Evolutionary conservation across 2,797 vertebrate species (phyloP).

Genomic region (Falco biarmicus): DNA sequence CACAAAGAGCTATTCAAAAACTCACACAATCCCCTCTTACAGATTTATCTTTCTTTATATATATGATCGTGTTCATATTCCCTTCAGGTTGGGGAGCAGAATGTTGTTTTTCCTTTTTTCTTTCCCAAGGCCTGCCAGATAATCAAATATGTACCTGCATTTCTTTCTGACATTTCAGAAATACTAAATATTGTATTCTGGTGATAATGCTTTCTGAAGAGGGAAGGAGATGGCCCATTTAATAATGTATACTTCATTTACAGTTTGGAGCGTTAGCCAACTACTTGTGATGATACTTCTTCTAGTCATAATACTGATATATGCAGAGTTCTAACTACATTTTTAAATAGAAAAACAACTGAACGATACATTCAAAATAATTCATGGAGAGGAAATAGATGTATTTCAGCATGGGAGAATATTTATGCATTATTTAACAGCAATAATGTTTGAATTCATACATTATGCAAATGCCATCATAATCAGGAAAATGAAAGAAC

Average conservation of each 20-base stretch:
- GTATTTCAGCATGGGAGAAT: conserved; percentile 79
- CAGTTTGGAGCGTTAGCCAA: conserved; percentile 57
- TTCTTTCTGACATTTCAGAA: conserved; percentile 67
- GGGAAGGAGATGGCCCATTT: conserved; percentile 62
- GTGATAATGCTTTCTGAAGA: conserved; percentile 53
- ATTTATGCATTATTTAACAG: conserved; percentile 86
- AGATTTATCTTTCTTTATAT: conserved; percentile 18
- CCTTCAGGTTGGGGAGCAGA: conserved; percentile 22
- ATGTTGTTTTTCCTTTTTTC: not conserved
- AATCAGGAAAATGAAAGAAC: conserved; percentile 81
- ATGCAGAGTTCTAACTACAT: conserved; percentile 72
- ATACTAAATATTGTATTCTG: conserved; percentile 59
- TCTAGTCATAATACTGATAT: conserved; percentile 65
- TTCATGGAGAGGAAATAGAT: conserved; percentile 79
- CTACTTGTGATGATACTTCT: conserved; percentile 64
- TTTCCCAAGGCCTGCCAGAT: conserved; percentile 15
- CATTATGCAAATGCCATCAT: conserved; percentile 83
- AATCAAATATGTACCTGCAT: conserved; percentile 56
- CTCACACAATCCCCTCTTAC: not conserved
- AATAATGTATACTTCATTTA: conserved; percentile 77
- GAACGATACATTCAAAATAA: conserved; percentile 77
- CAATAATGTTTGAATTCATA: conserved; percentile 84
- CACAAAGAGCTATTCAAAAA: conserved; percentile 33
- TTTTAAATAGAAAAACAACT: conserved; percentile 75
- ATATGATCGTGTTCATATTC: conserved; percentile 17